Evolutionary conservation across 2,888 invertebrate genomes (phyloP), one percentile per base, ranked within the genome.

Genomic region (Zootermopsis nevadensis): DNA sequence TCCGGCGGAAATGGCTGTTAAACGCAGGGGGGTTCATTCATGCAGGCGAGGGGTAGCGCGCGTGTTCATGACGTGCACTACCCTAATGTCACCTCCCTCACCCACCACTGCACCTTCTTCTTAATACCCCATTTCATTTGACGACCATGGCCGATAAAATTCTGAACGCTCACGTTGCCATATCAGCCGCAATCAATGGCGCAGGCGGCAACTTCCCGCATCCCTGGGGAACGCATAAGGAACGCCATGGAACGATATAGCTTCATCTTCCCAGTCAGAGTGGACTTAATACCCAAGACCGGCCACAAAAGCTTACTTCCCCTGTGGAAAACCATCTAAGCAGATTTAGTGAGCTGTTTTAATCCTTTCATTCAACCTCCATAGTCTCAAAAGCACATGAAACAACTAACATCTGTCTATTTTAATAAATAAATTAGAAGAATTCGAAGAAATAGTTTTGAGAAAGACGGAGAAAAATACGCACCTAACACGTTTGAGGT

Each of bases 101-200:
- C 66, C 66, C n/a, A 27, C 66, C n/a, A n/a, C 66, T 66, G 27
- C 66, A 66, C 12, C 66, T 30, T 30, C 10, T 66, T 66, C n/a
- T 69, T 55, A 31, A 38, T 77, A 77, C 53, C 42, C 83, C 83
- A 83, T 83, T 81, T 83, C 81, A 81, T 83, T 81, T 83, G 83
- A 83, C 77, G 83, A 83, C 81, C 83, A 76, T 81, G 72, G 81
- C 81, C 83, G 83, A 83, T 83, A 83, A 83, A 83, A 83, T 30
- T 66, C 31, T 76, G 80, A 83, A 81, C 81, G 83, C 83, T 83
- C 81, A 83, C 81, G 81, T 77, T 53, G 81, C 81, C 74, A 80
- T 83, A 80, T 72, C 77, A 60, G 81, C 83, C 83, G 77, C 83
- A 83, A 83, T 81, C 83, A 79, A 80, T 42, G 35, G 33, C 8